phyloP scores from a whole-genome alignment of 2,888 invertebrate species.

The Catocala nupta region DNA sequence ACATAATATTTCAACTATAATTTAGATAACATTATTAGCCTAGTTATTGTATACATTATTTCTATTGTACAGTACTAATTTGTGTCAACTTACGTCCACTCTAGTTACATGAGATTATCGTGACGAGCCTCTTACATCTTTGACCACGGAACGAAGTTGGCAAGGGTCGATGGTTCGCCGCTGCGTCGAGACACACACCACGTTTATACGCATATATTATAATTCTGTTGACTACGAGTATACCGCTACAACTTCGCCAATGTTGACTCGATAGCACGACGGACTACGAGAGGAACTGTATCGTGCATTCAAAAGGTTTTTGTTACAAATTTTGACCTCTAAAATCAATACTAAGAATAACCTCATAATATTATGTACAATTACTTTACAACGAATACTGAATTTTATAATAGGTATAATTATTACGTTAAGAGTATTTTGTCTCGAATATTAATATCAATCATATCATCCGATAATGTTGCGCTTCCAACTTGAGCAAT shows the following conservation, averaged over 20 bases:
- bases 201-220: constrained; percentile 38
- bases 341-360: constrained; percentile 66
- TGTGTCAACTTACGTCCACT: constrained; percentile 71
- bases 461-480: constrained; percentile 68
- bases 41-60: constrained; percentile 75
- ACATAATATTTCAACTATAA: constrained; percentile 65
- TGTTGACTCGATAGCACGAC: constrained; percentile 81
- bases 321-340: constrained; percentile 80
- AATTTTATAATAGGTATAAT: constrained; percentile 52
- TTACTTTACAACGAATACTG: constrained; percentile 68
- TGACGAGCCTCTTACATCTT: constrained; percentile 69
- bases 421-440: constrained; percentile 66
- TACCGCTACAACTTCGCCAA: constrained; percentile 65
- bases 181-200: constrained; percentile 74
- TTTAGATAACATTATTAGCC: constrained; percentile 70
- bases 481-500: constrained; percentile 79
- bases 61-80: constrained; percentile 73
- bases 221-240: constrained; percentile 51
- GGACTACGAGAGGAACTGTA: constrained; percentile 85
- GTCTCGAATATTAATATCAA: constrained; percentile 65
- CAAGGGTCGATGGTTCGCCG: constrained; percentile 61
- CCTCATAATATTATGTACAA: constrained; percentile 67
- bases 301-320: constrained; percentile 81
- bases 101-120: constrained; percentile 65
- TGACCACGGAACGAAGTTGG: constrained; percentile 69